Percentiles rank a stretch among this genome's conserved stretches.
Evolutionary conservation across 2,797 vertebrate species (phyloP).

Genomic region (Sebastes wilsoni): DNA sequence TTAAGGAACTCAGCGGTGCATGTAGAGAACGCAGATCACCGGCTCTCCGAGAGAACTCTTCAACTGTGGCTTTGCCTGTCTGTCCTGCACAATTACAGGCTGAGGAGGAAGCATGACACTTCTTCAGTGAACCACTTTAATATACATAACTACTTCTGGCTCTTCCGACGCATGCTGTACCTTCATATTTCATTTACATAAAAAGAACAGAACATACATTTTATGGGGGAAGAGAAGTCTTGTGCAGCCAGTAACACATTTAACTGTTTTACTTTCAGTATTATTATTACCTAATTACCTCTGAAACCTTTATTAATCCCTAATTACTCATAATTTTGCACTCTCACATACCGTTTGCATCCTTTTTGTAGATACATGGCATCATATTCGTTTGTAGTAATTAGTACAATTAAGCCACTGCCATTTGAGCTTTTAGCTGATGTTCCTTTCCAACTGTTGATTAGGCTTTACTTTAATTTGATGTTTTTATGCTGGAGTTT

Average conservation of each 20-base stretch:
- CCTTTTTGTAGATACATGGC: constrained; percentile 20
- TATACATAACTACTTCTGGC: neutral
- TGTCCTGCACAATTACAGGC: constrained; percentile 46
- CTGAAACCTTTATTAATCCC: constrained; percentile 12
- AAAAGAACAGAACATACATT: neutral
- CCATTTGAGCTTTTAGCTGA: constrained; percentile 40
- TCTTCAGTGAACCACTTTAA: constrained; percentile 32
- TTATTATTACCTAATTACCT: constrained; percentile 10
- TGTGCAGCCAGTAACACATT: neutral
- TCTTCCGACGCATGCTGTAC: constrained; percentile 1
- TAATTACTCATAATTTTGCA: constrained; percentile 30
- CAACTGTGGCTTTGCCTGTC: constrained; percentile 17
- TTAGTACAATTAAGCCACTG: constrained; percentile 39
- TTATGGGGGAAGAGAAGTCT: neutral
- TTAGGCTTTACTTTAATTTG: constrained; percentile 33
- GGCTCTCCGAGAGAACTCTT: constrained; percentile 28
- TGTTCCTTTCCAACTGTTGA: constrained; percentile 36
- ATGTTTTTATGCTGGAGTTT: constrained; percentile 7
- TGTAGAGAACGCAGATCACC: constrained; percentile 50
- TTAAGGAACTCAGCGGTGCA: constrained; percentile 60
- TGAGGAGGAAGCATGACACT: constrained; percentile 27
- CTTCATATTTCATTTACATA: constrained; percentile 10
- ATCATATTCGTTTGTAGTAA: constrained; percentile 38
- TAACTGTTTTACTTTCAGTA: neutral
- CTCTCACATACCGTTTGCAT: constrained; percentile 5